phyloP scores from a whole-genome alignment of 2,797 vertebrate species.

The Cossypha heuglini region DNA sequence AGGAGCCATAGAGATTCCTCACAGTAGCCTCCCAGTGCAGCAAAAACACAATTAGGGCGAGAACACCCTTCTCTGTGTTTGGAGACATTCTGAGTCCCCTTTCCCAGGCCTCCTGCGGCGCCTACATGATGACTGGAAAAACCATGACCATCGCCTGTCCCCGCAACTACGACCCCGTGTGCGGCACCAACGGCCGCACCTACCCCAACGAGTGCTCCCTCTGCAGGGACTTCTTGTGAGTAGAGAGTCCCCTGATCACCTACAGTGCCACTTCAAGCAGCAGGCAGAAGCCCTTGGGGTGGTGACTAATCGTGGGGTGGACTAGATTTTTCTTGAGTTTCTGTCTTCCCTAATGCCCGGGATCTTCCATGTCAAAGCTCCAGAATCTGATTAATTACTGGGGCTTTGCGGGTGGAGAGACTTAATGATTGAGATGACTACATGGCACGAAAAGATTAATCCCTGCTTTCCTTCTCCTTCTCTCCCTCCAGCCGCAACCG shows the following conservation, averaged over 20 bases:
- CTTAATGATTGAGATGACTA: background rate
- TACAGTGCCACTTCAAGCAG: background rate
- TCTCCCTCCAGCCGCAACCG: background rate
- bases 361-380: background rate
- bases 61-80: background rate
- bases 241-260: background rate
- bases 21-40: background rate
- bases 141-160: background rate
- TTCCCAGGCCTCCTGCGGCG: background rate
- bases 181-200: background rate
- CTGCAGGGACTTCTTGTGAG: constrained; percentile 4
- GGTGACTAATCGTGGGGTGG: background rate
- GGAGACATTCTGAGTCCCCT: background rate
- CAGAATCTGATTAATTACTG: constrained; percentile 24
- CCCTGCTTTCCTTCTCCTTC: background rate
- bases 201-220: constrained; percentile 54
- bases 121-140: accelerated
- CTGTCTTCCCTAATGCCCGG: background rate
- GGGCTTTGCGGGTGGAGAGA: background rate
- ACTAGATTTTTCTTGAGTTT: constrained; percentile 1
- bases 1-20: background rate
- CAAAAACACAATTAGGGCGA: background rate
- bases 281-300: background rate
- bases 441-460: background rate
- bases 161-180: background rate